A percentile compares a stretch with the other conserved stretches of the same genome.
These are phyloP conservation scores for Operophtera brumata DNA, from an alignment of 2,888 invertebrate genomes.

Conservation along the genomic window DNA sequence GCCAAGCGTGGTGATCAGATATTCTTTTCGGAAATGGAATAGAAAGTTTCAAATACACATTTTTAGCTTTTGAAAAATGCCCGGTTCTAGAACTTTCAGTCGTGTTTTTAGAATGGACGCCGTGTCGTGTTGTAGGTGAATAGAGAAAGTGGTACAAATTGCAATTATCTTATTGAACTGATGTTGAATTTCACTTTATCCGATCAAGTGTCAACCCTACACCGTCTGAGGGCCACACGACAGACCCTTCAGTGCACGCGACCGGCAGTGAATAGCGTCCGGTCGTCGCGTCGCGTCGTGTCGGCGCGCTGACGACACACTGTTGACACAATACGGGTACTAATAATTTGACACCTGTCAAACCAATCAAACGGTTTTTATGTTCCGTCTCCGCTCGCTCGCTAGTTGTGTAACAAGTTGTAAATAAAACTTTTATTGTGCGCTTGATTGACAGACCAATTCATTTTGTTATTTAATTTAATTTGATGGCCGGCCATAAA, in stretches of 20 bases:
- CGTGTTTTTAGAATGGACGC: too few species aligned
- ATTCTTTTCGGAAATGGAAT: too few species aligned
- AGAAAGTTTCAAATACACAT: too few species aligned
- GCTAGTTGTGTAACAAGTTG: slow-evolving; percentile 12
- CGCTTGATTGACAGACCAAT: slow-evolving; percentile 21
- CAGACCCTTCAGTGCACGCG: background rate
- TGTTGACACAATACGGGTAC: slow-evolving; percentile 18
- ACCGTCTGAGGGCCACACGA: background rate
- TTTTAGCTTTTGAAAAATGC: too few species aligned
- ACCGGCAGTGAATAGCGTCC: background rate
- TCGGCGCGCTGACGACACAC: slow-evolving; percentile 7
- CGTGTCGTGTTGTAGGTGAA: too few species aligned
- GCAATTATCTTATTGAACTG: too few species aligned
- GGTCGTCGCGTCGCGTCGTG: background rate
- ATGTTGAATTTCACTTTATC: too few species aligned
- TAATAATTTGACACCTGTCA: slow-evolving; percentile 20
- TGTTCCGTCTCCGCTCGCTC: slow-evolving; percentile 3
- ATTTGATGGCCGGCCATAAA: slow-evolving; percentile 21
- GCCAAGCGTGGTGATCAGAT: too few species aligned
- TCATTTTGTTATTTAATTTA: slow-evolving; percentile 19
- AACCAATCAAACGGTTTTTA: slow-evolving; percentile 20
- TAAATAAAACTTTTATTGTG: slow-evolving; percentile 18
- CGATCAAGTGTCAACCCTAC: background rate
- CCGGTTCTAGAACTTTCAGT: too few species aligned
- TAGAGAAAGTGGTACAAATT: too few species aligned